Evolutionary conservation across 92 coral and sea anemone genomes (phyloP).

Genomic region (Umimayanthus chanpuru): DNA sequence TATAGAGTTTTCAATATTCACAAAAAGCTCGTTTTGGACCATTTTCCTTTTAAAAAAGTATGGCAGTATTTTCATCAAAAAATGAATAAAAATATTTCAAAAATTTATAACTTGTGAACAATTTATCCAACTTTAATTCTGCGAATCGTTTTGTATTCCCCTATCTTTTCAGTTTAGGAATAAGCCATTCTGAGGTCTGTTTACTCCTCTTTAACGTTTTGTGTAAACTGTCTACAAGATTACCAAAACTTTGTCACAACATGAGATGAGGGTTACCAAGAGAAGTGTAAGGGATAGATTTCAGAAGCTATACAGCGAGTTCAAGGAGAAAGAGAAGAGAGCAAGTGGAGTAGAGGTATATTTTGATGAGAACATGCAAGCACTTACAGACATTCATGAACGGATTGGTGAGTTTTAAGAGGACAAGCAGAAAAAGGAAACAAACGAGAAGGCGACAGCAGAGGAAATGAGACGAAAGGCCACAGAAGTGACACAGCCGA

Average conservation of each 20-base stretch:
- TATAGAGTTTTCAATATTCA: no score
- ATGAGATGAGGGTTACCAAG: constrained; percentile 42
- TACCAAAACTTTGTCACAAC: constrained; percentile 24
- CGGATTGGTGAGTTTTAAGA: constrained; percentile 28
- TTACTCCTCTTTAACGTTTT: no score
- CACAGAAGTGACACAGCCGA: constrained; percentile 11
- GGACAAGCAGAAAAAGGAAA: constrained; percentile 32
- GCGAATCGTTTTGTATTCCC: no score
- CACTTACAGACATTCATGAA: constrained; percentile 49
- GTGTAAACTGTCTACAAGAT: not conserved
- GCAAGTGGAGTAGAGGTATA: constrained; percentile 56
- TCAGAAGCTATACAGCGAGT: constrained; percentile 44
- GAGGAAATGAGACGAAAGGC: constrained; percentile 50
- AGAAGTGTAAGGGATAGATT: constrained; percentile 52
- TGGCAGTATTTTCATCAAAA: no score
- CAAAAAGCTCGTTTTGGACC: no score
- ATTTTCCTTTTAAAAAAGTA: no score
- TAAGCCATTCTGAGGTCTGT: no score
- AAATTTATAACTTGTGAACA: no score
- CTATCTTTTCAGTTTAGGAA: no score
- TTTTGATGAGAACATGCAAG: constrained; percentile 50
- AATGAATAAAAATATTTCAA: no score
- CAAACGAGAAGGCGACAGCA: constrained; percentile 38
- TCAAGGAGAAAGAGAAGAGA: constrained; percentile 47
- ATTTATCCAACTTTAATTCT: no score